phyloP scores from a whole-genome alignment of 2,113 vertebrate genomes.

The Promerops cafer region DNA sequence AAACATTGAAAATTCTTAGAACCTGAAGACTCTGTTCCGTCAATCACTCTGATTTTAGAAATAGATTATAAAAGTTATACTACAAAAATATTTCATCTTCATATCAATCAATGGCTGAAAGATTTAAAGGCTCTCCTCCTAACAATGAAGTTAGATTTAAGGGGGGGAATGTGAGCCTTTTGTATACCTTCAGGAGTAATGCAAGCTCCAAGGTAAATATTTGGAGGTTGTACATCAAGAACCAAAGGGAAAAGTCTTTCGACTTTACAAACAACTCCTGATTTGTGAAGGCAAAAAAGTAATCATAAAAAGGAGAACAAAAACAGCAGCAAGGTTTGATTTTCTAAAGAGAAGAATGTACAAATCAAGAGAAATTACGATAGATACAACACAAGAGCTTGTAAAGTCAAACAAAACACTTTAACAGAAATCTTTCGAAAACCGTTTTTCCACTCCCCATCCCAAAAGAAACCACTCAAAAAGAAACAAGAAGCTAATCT shows the following conservation, averaged over 20 bases:
- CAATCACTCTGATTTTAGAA: slow-evolving; percentile 42
- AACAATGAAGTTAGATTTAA: neutral
- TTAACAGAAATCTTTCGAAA: slow-evolving; percentile 37
- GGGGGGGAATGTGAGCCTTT: slow-evolving; percentile 35
- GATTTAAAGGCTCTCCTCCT: slow-evolving; percentile 29
- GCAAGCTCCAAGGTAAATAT: slow-evolving; percentile 41
- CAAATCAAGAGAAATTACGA: slow-evolving; percentile 36
- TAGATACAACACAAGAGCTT: slow-evolving; percentile 34
- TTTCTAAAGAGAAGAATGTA: slow-evolving; percentile 47
- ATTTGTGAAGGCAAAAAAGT: slow-evolving; percentile 35
- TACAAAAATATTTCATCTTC: slow-evolving; percentile 61
- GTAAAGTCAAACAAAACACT: slow-evolving; percentile 28
- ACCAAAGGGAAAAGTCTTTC: slow-evolving; percentile 34
- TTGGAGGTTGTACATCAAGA: slow-evolving; percentile 56
- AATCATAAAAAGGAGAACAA: slow-evolving; percentile 24
- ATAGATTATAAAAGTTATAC: slow-evolving; percentile 56
- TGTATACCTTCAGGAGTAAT: slow-evolving; percentile 44
- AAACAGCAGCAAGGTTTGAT: slow-evolving; percentile 29
- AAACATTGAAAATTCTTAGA: slow-evolving; percentile 34
- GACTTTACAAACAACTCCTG: slow-evolving; percentile 38
- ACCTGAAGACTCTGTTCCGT: slow-evolving; percentile 26
- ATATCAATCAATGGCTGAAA: slow-evolving; percentile 49
- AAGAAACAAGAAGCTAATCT: slow-evolving; percentile 18
- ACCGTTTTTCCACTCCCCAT: neutral
- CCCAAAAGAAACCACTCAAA: slow-evolving; percentile 21